Base-by-base conservation (phyloP, 2,113 vertebrate genomes). In the Diphyllodes magnificus region DNA sequence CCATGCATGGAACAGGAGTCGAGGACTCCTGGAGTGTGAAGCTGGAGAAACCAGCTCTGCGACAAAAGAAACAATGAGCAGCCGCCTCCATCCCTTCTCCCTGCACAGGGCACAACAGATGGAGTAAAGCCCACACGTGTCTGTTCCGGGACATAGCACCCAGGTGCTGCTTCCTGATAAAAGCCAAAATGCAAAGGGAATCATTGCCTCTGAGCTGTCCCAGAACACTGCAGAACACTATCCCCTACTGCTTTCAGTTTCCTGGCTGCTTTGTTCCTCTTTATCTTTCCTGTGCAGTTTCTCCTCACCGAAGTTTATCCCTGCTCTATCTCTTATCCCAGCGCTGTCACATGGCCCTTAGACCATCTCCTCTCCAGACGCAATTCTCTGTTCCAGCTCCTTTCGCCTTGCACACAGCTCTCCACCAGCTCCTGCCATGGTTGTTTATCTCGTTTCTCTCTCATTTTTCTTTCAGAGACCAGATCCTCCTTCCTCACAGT, bases 141-240 rank as follows among this genome's bases (percentile, higher is more conserved):
- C 14, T 16, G 1, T 9, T 16, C 57, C 5, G 27, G 45, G 27
- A 21, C 40, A 7, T 6, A 0, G 2, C 3, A 10, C 50, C 14
- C 4, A 5, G 35, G 35, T 1, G 11, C 7, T 21, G 31, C 33
- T 53, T 45, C 5, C 9, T 19, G 2, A 22, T 44, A 27, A 39
- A 44, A 47, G 2, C 3, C 24, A 2, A 57, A 66, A 18, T 10
- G 33, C 42, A 5, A 11, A 75, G 28, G 14, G 12, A 28, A 25
- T 27, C 11, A 4, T 18, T 53, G 24, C 27, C 39, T 22, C 25
- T 2, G 11, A 33, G 51, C 6, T 27, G 39, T 12, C 31, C 17
- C 39, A 14, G 50, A 31, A 31, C 47, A 2, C 24, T 0, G 17
- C 3, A 0, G 15, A n/a, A n/a, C n/a, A n/a, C n/a, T n/a, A 4